These are phyloP conservation scores for Montipora efflorescens DNA, from an alignment of 64 coral and sea anemone species.

Conservation along the genomic window DNA sequence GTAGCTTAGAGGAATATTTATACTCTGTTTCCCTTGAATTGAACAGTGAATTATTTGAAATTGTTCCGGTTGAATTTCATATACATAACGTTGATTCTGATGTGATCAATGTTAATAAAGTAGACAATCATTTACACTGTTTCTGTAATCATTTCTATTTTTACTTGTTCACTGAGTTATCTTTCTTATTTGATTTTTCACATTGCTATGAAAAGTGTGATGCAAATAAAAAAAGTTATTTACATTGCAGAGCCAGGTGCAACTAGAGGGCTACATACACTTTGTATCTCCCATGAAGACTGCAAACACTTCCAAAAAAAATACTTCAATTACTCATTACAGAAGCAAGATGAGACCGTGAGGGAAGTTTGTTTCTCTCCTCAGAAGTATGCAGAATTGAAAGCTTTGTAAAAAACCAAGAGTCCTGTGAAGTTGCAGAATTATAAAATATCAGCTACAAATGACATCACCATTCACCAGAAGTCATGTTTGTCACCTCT, in stretches of 20 bases:
- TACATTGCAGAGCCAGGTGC: neutral
- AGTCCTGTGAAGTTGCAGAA: constrained; percentile 25
- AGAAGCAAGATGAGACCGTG: constrained; percentile 24
- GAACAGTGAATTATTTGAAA: too few relatives aligned
- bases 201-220: too few relatives aligned
- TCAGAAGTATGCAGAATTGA: constrained; percentile 8
- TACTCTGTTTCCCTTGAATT: too few relatives aligned
- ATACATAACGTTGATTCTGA: too few relatives aligned
- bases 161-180: too few relatives aligned
- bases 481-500: neutral
- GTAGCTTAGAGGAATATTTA: too few relatives aligned
- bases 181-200: too few relatives aligned
- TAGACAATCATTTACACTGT: too few relatives aligned
- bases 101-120: too few relatives aligned
- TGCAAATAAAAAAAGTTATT: neutral
- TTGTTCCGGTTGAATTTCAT: too few relatives aligned
- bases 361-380: constrained; percentile 36
- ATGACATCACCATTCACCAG: constrained; percentile 33
- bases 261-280: constrained; percentile 36
- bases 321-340: constrained; percentile 15
- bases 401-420: constrained; percentile 30
- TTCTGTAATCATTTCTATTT: too few relatives aligned
- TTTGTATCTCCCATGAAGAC: constrained; percentile 42
- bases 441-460: neutral
- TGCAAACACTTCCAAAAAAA: constrained; percentile 23